Evolutionary conservation across 1,140 invertebrate species (phyloP).

Genomic region (Eriocheir sinensis): DNA sequence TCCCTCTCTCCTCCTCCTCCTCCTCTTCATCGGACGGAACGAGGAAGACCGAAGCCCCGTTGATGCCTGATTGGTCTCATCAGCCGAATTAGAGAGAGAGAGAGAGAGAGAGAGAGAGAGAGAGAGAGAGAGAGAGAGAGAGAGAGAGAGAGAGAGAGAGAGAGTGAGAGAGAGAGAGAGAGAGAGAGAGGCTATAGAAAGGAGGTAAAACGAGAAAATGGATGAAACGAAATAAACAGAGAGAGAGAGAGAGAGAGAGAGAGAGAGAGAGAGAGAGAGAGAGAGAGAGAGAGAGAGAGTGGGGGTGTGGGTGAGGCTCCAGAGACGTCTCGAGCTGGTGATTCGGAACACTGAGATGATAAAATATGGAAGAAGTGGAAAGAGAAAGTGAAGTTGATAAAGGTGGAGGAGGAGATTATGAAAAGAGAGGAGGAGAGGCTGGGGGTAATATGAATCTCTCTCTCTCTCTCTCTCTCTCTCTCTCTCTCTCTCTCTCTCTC

Average conservation of each 20-base stretch:
- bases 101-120: slow-evolving; percentile 22
- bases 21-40: background rate
- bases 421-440: too few relatives aligned
- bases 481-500: background rate
- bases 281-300: too few relatives aligned
- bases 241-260: background rate
- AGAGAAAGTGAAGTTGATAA: too few relatives aligned
- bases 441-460: too few relatives aligned
- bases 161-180: background rate
- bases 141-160: slow-evolving; percentile 17
- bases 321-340: too few relatives aligned
- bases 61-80: background rate
- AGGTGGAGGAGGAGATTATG: background rate
- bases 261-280: background rate
- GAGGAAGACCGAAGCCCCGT: too few relatives aligned
- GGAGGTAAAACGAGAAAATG: background rate
- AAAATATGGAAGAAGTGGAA: too few relatives aligned
- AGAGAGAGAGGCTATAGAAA: background rate
- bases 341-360: too few relatives aligned
- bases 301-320: too few relatives aligned
- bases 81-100: slow-evolving; percentile 5
- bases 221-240: background rate
- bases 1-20: background rate
- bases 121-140: slow-evolving; percentile 22
- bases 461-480: slow-evolving; percentile 22